These are phyloP conservation scores for Lydus trimaculatus DNA, from an alignment of 2,888 invertebrate species.

Conservation along the genomic window DNA sequence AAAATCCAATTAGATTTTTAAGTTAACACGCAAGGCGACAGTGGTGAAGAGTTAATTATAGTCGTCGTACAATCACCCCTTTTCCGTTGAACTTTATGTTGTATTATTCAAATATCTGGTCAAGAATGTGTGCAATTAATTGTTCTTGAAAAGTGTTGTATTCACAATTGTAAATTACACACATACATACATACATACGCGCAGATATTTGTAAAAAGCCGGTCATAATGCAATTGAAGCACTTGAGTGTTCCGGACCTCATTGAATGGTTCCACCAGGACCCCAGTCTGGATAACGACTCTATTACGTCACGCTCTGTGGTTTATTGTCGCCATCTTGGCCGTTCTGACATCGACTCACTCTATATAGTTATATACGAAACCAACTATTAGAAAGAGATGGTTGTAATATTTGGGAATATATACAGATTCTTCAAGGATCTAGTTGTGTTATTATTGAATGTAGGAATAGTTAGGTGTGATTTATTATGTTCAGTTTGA, in stretches of 20 bases:
- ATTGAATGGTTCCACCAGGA: constrained; percentile 44
- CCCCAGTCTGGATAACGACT: constrained; percentile 43
- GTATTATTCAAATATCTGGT: constrained; percentile 20
- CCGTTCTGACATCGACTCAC: constrained; percentile 28
- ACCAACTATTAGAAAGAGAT: not conserved
- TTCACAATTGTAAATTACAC: constrained; percentile 13
- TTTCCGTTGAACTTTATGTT: constrained; percentile 6
- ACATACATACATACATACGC: constrained; percentile 34
- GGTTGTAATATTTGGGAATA: no score
- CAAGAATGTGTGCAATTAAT: constrained; percentile 23
- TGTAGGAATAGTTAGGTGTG: no score
- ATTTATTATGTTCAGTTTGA: no score
- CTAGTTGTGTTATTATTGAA: no score
- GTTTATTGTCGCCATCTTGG: constrained; percentile 45
- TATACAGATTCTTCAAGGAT: no score
- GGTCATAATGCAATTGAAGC: constrained; percentile 49
- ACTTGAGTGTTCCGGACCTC: constrained; percentile 45
- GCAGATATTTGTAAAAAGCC: constrained; percentile 42
- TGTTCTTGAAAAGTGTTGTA: constrained; percentile 22
- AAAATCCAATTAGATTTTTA: not conserved
- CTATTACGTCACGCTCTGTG: constrained; percentile 49
- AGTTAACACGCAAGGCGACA: not conserved
- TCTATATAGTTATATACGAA: no score
- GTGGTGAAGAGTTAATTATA: not conserved
- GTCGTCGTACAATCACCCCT: not conserved